A percentile compares a stretch with the other conserved stretches of the same genome.
These are phyloP conservation scores for Xestia rhomboidea DNA, from an alignment of 2,888 invertebrate genomes.

Conservation along the genomic window DNA sequence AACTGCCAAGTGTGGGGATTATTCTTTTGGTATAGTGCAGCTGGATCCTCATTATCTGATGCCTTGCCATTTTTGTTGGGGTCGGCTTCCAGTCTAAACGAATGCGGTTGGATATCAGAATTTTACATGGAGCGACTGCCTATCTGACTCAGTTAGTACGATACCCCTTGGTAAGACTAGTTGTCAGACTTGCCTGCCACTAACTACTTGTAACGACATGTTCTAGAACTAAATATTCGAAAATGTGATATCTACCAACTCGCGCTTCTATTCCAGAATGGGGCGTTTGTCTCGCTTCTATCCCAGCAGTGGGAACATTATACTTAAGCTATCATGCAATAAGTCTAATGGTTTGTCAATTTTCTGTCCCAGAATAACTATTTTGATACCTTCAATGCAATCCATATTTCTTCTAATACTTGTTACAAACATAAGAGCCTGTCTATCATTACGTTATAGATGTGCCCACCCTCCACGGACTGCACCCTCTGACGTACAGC, in stretches of 20 bases:
- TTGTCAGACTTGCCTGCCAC: too few species aligned
- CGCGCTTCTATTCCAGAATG: neutral
- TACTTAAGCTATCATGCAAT: neutral
- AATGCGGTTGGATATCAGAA: too few species aligned
- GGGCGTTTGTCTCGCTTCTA: neutral
- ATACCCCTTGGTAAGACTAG: too few species aligned
- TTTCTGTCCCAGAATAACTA: neutral
- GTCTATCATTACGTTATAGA: slow-evolving; percentile 27
- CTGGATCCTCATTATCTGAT: neutral
- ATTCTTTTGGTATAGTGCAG: neutral
- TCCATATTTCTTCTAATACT: slow-evolving; percentile 1
- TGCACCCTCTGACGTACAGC: slow-evolving; percentile 48
- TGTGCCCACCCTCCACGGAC: slow-evolving; percentile 23
- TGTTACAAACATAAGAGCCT: slow-evolving; percentile 7
- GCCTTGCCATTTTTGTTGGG: too few species aligned
- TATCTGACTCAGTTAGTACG: too few species aligned
- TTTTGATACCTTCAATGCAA: neutral
- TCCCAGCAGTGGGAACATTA: neutral
- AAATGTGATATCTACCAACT: neutral
- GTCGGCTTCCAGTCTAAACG: too few species aligned
- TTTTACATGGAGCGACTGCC: too few species aligned
- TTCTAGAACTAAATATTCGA: neutral
- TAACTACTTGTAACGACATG: neutral
- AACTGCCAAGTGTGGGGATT: neutral
- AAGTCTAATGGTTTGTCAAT: neutral